phyloP scores from a whole-genome alignment of 2,113 vertebrate genomes.

The Charina bottae region DNA sequence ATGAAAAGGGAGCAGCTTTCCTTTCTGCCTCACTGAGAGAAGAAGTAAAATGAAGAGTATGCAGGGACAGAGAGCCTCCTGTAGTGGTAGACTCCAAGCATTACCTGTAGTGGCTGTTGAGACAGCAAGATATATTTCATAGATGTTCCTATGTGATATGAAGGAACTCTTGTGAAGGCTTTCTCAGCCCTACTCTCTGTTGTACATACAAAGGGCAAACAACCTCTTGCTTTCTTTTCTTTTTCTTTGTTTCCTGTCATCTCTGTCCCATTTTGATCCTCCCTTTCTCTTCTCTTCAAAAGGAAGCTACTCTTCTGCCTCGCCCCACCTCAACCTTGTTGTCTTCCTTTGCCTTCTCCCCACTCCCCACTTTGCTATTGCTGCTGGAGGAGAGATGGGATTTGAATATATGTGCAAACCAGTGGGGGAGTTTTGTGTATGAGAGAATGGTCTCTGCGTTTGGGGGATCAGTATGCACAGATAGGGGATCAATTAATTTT shows the following conservation, averaged over 20 bases:
- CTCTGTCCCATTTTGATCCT: background rate
- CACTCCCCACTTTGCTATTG: background rate
- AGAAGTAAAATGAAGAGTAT: background rate
- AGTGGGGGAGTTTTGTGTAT: background rate
- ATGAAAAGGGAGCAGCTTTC: background rate
- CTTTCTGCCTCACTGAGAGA: background rate
- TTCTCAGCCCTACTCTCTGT: background rate
- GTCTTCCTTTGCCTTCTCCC: background rate
- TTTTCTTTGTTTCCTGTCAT: background rate
- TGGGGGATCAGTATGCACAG: background rate
- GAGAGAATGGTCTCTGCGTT: background rate
- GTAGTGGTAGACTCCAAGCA: background rate
- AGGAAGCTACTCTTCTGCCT: background rate
- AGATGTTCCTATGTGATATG: background rate
- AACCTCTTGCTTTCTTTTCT: background rate
- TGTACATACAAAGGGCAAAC: background rate
- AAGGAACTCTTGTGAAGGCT: background rate
- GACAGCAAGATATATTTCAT: background rate
- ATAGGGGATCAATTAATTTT: background rate
- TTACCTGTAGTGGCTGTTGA: background rate
- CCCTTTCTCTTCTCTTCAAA: background rate
- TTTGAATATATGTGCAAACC: background rate
- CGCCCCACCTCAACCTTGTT: background rate
- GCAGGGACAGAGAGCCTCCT: background rate
- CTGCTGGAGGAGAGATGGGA: background rate